These are phyloP conservation scores for Platycheirus albimanus DNA, from an alignment of 2,888 invertebrate genomes.

Conservation along the genomic window DNA sequence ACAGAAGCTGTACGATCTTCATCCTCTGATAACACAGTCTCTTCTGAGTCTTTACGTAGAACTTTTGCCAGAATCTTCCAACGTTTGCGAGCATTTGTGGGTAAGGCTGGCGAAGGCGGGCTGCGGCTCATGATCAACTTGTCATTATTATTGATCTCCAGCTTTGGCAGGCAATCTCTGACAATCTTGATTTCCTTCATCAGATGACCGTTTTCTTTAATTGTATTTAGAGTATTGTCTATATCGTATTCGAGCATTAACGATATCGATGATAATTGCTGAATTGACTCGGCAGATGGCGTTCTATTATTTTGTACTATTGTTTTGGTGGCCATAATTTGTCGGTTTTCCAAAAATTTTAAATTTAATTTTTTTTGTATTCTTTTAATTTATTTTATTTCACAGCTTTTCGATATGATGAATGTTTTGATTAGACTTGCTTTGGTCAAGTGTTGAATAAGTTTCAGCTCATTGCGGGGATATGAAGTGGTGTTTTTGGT, in stretches of 20 bases:
- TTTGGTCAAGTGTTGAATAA: conserved; percentile 10
- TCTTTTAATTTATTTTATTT: conserved; percentile 19
- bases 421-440: conserved; percentile 64
- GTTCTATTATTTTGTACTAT: conserved; percentile 69
- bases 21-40: conserved; percentile 80
- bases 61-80: conserved; percentile 89
- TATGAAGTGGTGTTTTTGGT: conserved; percentile 17
- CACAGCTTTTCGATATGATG: conserved; percentile 69
- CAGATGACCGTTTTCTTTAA: conserved; percentile 79
- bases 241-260: conserved; percentile 82
- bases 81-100: conserved; percentile 85
- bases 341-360: conserved; percentile 22
- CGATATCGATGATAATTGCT: conserved; percentile 79
- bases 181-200: conserved; percentile 66
- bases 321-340: conserved; percentile 69
- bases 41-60: conserved; percentile 83
- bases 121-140: conserved; percentile 40
- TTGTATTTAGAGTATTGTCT: conserved; percentile 81
- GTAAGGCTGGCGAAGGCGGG: conserved; percentile 80
- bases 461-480: conserved; percentile 32
- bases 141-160: conserved; percentile 72
- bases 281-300: conserved; percentile 70
- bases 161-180: conserved; percentile 45
- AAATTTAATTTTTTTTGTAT: conserved; percentile 22
- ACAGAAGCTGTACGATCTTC: conserved; percentile 84